These are phyloP conservation scores for Amblyjoppa fuscipennis DNA, from an alignment of 2,888 invertebrate species.

Conservation along the genomic window DNA sequence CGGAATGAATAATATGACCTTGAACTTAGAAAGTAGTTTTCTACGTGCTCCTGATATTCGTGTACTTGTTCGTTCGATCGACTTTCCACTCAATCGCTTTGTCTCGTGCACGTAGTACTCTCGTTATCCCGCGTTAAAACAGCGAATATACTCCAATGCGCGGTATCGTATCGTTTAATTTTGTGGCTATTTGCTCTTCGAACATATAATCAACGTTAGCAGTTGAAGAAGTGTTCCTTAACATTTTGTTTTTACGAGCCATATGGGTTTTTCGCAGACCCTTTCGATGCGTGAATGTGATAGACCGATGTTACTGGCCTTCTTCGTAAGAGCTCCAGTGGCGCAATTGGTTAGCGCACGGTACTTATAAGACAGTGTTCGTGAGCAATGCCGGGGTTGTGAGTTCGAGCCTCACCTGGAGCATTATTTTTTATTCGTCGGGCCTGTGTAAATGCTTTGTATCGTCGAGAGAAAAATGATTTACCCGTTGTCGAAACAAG, in stretches of 20 bases:
- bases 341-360: slow-evolving; percentile 99
- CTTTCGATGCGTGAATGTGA: neutral
- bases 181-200: neutral
- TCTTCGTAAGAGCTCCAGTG: slow-evolving; percentile 91
- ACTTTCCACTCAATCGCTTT: neutral
- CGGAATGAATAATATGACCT: neutral
- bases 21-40: neutral
- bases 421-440: slow-evolving; percentile 87
- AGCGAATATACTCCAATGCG: neutral
- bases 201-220: neutral
- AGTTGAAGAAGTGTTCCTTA: neutral
- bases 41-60: neutral
- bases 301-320: slow-evolving; percentile 50
- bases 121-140: neutral
- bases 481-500: neutral
- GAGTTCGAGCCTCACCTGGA: slow-evolving; percentile 99
- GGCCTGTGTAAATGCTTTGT: no score
- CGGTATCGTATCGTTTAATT: neutral
- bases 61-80: neutral
- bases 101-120: neutral
- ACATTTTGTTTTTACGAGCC: neutral
- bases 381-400: slow-evolving; percentile 99
- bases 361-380: slow-evolving; percentile 99
- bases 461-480: neutral
- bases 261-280: neutral